Evolutionary conservation across 2,113 vertebrate genomes (phyloP), one percentile per base, ranked within the genome.

Genomic region (Limanda limanda): DNA sequence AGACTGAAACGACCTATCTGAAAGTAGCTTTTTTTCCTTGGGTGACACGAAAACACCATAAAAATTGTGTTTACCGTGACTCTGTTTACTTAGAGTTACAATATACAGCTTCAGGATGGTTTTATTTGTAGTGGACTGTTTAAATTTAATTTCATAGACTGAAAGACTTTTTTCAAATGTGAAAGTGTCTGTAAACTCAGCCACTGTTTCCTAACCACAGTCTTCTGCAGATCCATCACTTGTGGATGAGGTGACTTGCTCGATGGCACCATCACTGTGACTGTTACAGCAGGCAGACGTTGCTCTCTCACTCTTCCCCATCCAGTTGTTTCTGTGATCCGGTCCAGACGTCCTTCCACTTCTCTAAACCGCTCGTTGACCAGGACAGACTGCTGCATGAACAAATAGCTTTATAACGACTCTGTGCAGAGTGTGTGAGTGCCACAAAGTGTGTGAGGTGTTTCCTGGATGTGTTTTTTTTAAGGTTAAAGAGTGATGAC

Each of bases 401-500:
- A 70, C 8, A 54, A 83, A 89, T 67, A 90, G 87, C 84, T 90
- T 88, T 90, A 90, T 79, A 87, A 6, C 54, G 18, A 24, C 56
- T 82, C 71, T 89, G 67, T 70, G 77, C 68, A 27, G 61, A 65
- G 86, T 78, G 82, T 86, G 83, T 87, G 79, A 75, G 78, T 79
- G 88, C 70, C 82, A 72, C 59, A 59, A 40, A 56, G 74, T 87
- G 77, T 86, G 80, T 91, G 86, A 80, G 58, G 65, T 82, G 54
- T 76, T 84, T 72, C 51, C 62, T 73, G 68, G 55, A 77, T 88
- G 64, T 70, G 17, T 47, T 71, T 60, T 68, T 84, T 85, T 76
- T 80, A 60, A 83, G 45, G 79, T 89, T 86, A 78, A 62, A 92
- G 81, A 87, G 85, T 91, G 91, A 85, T 80, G 89, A 91, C 87